Evolutionary conservation across 2,797 vertebrate species (phyloP), one percentile per base, ranked within the genome.

Genomic region (Muscicapa striata): DNA sequence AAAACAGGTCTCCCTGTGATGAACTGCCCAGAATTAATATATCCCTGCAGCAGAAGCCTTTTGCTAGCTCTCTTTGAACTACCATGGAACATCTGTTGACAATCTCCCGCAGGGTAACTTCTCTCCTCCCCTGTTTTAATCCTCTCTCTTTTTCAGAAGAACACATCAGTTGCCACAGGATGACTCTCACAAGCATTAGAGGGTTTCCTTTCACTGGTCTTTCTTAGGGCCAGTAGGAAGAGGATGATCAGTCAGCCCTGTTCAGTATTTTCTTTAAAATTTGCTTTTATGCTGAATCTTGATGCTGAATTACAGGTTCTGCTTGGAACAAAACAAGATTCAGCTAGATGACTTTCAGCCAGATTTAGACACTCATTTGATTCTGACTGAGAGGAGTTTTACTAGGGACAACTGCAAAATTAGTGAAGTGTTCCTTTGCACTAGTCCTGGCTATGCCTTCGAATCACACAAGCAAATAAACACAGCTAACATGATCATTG

Each of bases 1-100:
- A 92, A 96, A 96, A 88, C 80, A 93, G 82, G 34, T 90, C 87
- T 93, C 79, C 73, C 82, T 96, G 89, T 96, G 92, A 95, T 94
- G 90, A 94, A 94, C 90, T 85, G 94, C 94, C 90, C 93, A 95
- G 90, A 96, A 96, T 93, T 94, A 95, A 95, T 91, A 94, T 10
- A 87, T 36, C 91, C 90, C 92, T 92, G 86, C 90, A 97, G 91
- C 84, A 97, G 89, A 81, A 91, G 58, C 82, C 84, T 91, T 90
- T 94, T 92, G 72, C 96, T 89, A 66, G 86, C 11, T 9, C 72
- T 84, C 95, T 97, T 95, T 97, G 95, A 97, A 97, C 80, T 95
- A 94, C 77, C 93, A 90, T 93, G 80, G 86, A 95, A 91, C 94
- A 96, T 96, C 92, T 97, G 95, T 95, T 96, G 95, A 94, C 92